phyloP scores from a whole-genome alignment of 2,888 invertebrate species.

The Petrolisthes manimaculis region DNA sequence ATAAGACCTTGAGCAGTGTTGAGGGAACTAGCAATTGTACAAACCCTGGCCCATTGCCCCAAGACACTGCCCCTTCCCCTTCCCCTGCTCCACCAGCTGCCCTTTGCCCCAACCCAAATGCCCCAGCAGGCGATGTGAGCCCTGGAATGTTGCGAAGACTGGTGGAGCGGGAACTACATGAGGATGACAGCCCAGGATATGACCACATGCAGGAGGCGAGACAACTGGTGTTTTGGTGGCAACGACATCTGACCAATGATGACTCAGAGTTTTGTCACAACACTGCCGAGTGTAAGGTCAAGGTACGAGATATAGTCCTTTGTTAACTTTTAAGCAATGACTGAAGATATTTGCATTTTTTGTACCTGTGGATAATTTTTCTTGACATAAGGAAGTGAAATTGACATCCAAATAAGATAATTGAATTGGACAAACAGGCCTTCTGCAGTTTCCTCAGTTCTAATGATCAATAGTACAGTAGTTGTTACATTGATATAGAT shows the following conservation, averaged over 20 bases:
- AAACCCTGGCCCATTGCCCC: not conserved
- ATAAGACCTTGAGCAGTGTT: not conserved
- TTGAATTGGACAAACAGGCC: too few species aligned
- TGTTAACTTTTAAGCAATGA: too few species aligned
- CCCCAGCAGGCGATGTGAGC: constrained; percentile 4
- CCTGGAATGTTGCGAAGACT: not conserved
- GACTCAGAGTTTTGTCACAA: constrained; percentile 61
- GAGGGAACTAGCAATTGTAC: constrained; percentile 6
- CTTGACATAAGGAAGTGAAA: too few species aligned
- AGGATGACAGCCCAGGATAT: constrained; percentile 19
- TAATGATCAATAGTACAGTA: too few species aligned
- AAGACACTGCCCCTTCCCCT: not conserved
- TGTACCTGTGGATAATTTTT: too few species aligned
- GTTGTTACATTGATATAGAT: too few species aligned
- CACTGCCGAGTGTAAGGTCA: constrained; percentile 57
- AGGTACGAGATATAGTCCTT: constrained; percentile 31
- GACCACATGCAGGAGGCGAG: constrained; percentile 61
- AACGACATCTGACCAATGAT: constrained; percentile 28
- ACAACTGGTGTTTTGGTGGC: constrained; percentile 64
- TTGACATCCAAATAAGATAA: too few species aligned
- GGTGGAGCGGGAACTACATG: constrained; percentile 4
- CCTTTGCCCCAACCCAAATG: not conserved
- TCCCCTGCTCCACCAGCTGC: not conserved
- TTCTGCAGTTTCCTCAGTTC: too few species aligned
- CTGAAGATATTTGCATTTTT: too few species aligned